phyloP scores from a whole-genome alignment of 1,140 invertebrate genomes.

The Caerostris extrusa region DNA sequence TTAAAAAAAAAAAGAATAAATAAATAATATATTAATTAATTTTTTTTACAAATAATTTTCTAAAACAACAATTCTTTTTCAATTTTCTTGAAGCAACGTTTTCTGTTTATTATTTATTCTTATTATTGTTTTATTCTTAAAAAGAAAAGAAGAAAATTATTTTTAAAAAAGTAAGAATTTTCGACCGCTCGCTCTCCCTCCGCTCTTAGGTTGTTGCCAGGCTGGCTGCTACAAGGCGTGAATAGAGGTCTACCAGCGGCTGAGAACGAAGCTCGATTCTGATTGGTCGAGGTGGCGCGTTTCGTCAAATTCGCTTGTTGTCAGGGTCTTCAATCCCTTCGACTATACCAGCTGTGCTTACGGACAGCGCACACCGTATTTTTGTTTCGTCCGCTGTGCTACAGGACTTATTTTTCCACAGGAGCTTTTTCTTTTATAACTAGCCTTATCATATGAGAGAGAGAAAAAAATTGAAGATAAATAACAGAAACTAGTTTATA shows the following conservation, averaged over 20 bases:
- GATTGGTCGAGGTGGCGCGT: constrained; percentile 44
- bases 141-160: background rate
- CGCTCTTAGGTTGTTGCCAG: constrained; percentile 52
- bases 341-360: constrained; percentile 67
- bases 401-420: background rate
- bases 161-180: background rate
- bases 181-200: background rate
- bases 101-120: too few relatives aligned
- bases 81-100: background rate
- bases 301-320: constrained; percentile 70
- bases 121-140: background rate
- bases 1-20: too few relatives aligned
- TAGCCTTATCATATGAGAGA: background rate
- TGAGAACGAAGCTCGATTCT: constrained; percentile 56
- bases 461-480: background rate
- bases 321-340: constrained; percentile 67
- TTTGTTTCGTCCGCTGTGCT: background rate
- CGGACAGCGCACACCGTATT: constrained; percentile 13
- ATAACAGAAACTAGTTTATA: background rate
- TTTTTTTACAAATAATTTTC: too few relatives aligned
- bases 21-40: too few relatives aligned
- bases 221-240: constrained; percentile 61
- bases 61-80: too few relatives aligned
- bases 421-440: constrained; percentile 28
- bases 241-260: constrained; percentile 50